Evolutionary conservation across 2,113 vertebrate species (phyloP).

Genomic region (Thunnus maccoyii): DNA sequence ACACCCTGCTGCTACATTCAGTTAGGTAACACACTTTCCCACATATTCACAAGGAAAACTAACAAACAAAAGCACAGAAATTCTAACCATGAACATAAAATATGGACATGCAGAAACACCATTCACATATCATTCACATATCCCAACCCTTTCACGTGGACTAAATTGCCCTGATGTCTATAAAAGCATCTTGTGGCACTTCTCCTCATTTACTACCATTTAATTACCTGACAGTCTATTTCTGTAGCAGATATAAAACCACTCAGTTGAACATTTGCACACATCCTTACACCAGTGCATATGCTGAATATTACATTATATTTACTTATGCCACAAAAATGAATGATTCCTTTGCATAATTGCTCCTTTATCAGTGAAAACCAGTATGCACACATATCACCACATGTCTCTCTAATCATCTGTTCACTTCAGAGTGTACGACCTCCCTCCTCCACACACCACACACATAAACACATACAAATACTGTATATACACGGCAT

Average conservation of each 20-base stretch:
- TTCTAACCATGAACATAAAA: too few relatives aligned
- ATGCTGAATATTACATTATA: conserved; percentile 41
- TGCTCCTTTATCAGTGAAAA: conserved; percentile 66
- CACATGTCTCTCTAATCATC: conserved; percentile 37
- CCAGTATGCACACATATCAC: conserved; percentile 49
- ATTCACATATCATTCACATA: background rate
- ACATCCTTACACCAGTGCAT: conserved; percentile 4
- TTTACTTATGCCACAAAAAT: conserved; percentile 42
- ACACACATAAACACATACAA: conserved; percentile 2
- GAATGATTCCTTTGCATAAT: conserved; percentile 46
- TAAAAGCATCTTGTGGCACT: conserved; percentile 57
- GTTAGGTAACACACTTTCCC: too few relatives aligned
- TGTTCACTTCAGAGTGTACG: conserved; percentile 12
- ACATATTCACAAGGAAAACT: too few relatives aligned
- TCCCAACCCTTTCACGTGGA: conserved; percentile 43
- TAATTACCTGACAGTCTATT: conserved; percentile 65
- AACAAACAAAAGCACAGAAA: too few relatives aligned
- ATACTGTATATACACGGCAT: background rate
- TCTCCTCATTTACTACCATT: conserved; percentile 54
- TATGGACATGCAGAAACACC: too few relatives aligned
- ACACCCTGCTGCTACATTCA: background rate
- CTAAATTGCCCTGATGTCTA: conserved; percentile 54
- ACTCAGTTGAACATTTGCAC: conserved; percentile 23
- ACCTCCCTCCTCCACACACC: conserved; percentile 5
- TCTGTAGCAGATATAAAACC: conserved; percentile 39